Evolutionary conservation across 2,797 vertebrate genomes (phyloP).

Genomic region (Peromyscus nudipes): DNA sequence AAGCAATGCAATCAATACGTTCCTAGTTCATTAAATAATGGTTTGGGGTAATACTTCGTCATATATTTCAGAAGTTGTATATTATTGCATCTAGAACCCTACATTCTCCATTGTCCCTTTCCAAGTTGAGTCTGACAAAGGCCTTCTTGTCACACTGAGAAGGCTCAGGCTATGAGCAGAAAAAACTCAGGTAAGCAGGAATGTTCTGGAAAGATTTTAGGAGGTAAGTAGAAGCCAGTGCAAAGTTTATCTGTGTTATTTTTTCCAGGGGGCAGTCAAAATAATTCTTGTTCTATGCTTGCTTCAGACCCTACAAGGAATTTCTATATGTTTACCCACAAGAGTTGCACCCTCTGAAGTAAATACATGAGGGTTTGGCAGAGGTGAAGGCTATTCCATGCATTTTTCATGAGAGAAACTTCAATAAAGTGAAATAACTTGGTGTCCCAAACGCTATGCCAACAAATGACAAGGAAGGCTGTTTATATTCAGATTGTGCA

Average conservation of each 20-base stretch:
- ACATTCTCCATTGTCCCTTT: neutral
- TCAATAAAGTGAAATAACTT: constrained; percentile 74
- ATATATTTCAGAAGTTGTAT: neutral
- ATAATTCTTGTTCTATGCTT: constrained; percentile 19
- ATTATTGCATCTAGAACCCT: neutral
- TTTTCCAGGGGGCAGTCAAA: constrained; percentile 46
- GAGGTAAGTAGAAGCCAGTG: neutral
- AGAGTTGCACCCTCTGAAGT: constrained; percentile 33
- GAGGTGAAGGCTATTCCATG: neutral
- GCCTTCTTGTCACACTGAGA: neutral
- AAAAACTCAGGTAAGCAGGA: constrained; percentile 13
- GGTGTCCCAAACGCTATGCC: constrained; percentile 60
- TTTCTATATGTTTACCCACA: constrained; percentile 65
- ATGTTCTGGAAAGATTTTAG: constrained; percentile 61
- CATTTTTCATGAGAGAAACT: constrained; percentile 72
- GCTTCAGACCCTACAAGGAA: neutral
- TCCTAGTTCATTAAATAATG: neutral
- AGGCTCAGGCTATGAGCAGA: neutral
- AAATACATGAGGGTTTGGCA: constrained; percentile 57
- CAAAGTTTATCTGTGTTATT: constrained; percentile 51
- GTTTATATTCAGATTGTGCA: constrained; percentile 56
- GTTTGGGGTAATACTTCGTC: neutral
- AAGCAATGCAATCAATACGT: neutral
- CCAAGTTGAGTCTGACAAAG: neutral
- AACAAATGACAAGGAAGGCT: constrained; percentile 62